Base-by-base conservation (phyloP, 1,140 invertebrate genomes). In the Dreissena rostriformis region DNA sequence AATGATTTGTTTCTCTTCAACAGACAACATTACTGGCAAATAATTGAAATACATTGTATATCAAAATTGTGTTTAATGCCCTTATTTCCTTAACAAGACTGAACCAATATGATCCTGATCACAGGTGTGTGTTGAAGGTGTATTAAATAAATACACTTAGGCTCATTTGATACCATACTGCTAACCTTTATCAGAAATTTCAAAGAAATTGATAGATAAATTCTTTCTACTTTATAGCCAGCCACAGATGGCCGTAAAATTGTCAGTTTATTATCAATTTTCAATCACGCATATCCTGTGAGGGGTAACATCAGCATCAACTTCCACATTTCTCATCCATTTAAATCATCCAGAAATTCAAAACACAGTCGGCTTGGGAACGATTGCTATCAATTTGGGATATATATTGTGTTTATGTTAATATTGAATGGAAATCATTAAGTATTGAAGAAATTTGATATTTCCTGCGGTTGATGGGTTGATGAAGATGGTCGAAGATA, bases 321-420 rank as follows among this genome's bases (percentile, higher is more conserved):
- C 4, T 61, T 61, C 57, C 17, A 61, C 22, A 61, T 61, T 61
- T 24, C 17, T 61, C 57, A 61, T 61, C 57, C 22, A 24, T 61
- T 61, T 61, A 61, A n/a, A 61, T 61, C 57, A 61, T 61, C 22
- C 57, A 77, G 61, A 77, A 66, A 79, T 68, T 49, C 74, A 77
- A 15, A 39, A 66, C 66, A 51, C 49, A 28, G 63, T 29, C 4
- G 74, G 49, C 17, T 49, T 52, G 12, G 28, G 15, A 81, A 51
- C 71, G 79, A 81, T 81, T 17, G 63, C 28, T 73, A 81, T 81
- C 79, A 81, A 81, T 81, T 29, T 49, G 26, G 70, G 73, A 63
- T 81, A 81, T 81, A 81, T 63, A 81, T 81, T 61, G 66, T 81
- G 71, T 81, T 81, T 81, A 81, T 81, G 79, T 81, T 73, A 81